Conservation (phyloP, 2,797 vertebrate species). For the Sebastes itinus region DNA sequence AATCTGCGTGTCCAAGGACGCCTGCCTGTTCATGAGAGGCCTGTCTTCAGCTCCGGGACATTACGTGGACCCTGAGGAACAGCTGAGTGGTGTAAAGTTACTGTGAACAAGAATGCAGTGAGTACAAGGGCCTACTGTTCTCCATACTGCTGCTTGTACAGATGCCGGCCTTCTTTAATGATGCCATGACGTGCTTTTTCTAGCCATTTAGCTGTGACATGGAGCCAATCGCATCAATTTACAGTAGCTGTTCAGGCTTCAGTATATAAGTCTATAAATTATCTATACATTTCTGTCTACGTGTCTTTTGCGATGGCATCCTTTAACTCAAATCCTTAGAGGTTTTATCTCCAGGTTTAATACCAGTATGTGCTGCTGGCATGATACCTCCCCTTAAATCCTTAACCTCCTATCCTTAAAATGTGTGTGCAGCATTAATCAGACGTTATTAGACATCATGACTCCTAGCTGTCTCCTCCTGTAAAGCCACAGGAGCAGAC, state of each 20-base stretch:
- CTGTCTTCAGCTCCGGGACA: conserved; percentile 34
- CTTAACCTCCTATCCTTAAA: neutral
- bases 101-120: conserved; percentile 61
- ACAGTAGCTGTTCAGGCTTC: neutral
- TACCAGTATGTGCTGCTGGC: neutral
- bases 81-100: conserved; percentile 79
- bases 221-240: neutral
- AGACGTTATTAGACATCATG: conserved; percentile 39
- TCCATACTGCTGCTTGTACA: neutral
- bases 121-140: conserved; percentile 69
- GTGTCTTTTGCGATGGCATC: neutral
- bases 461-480: conserved; percentile 22
- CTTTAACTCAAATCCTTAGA: neutral
- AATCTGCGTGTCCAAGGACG: conserved; percentile 48
- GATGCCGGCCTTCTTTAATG: conserved; percentile 33
- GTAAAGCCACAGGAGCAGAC: conserved; percentile 23
- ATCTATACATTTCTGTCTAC: neutral
- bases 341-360: conserved; percentile 17
- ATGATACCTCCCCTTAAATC: conserved; percentile 23
- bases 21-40: conserved; percentile 20
- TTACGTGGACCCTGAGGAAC: conserved; percentile 54
- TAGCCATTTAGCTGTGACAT: neutral
- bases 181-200: neutral
- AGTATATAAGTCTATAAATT: neutral
- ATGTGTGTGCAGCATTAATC: conserved; percentile 30